phyloP scores from a whole-genome alignment of 2,113 vertebrate species.

The Lophura nycthemera region DNA sequence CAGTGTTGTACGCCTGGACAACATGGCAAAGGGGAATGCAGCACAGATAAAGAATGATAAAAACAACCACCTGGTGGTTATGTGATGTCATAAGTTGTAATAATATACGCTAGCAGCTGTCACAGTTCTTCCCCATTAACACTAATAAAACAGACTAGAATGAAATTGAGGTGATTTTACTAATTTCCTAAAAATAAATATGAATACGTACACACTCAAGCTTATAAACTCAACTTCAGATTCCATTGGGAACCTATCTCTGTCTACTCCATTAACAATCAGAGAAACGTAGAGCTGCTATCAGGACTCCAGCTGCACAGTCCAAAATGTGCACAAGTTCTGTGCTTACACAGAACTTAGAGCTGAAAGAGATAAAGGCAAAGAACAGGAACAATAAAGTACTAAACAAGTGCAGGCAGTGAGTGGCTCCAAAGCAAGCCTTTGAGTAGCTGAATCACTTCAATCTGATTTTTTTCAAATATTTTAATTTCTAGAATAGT shows the following conservation, averaged over 20 bases:
- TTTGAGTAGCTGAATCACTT: background rate
- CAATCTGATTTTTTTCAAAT: background rate
- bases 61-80: background rate
- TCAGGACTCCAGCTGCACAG: background rate
- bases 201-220: background rate
- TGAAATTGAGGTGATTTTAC: background rate
- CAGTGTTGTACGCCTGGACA: background rate
- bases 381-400: background rate
- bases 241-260: background rate
- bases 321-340: background rate
- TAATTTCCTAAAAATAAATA: background rate
- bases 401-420: background rate
- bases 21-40: background rate
- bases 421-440: background rate
- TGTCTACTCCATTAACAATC: background rate
- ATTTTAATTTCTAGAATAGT: background rate
- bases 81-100: background rate
- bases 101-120: background rate
- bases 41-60: background rate
- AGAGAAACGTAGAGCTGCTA: background rate
- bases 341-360: background rate
- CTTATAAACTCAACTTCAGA: background rate
- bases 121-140: background rate
- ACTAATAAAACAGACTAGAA: background rate
- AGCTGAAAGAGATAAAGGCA: background rate